Evolutionary conservation across 2,113 vertebrate species (phyloP).

Genomic region (Lagopus muta): DNA sequence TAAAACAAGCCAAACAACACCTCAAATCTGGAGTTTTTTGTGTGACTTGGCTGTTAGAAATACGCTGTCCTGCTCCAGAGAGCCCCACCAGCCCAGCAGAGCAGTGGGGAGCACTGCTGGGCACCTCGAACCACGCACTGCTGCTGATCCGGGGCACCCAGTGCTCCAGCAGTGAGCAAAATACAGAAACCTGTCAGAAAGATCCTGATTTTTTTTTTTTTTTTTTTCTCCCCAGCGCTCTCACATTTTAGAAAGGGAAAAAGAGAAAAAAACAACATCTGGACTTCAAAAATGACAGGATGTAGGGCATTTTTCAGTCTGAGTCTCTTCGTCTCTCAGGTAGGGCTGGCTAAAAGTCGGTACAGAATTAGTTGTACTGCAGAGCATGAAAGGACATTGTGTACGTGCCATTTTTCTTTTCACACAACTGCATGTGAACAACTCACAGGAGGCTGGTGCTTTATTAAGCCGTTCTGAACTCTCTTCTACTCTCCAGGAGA

Average conservation of each 20-base stretch:
- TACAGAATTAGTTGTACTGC: neutral
- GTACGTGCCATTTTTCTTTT: neutral
- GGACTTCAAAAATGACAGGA: neutral
- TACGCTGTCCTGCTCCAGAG: neutral
- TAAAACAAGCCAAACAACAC: neutral
- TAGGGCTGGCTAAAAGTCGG: neutral
- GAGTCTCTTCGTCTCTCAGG: neutral
- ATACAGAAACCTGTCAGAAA: constrained; percentile 14
- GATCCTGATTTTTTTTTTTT: no score
- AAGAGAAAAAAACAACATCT: neutral
- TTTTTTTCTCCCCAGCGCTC: neutral
- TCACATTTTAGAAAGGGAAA: neutral
- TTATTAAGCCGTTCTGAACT: constrained; percentile 26
- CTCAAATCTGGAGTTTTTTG: neutral
- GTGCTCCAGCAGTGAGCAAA: neutral
- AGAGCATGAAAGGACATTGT: neutral
- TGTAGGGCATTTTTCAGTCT: neutral
- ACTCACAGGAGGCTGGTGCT: neutral
- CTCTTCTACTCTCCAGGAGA: neutral
- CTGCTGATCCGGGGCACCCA: neutral
- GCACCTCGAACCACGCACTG: neutral
- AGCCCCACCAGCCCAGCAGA: neutral
- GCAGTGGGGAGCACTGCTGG: neutral
- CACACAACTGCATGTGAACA: neutral
- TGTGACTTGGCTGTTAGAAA: neutral